Conservation (phyloP, 2,888 invertebrate genomes). For the Phengaris arion region DNA sequence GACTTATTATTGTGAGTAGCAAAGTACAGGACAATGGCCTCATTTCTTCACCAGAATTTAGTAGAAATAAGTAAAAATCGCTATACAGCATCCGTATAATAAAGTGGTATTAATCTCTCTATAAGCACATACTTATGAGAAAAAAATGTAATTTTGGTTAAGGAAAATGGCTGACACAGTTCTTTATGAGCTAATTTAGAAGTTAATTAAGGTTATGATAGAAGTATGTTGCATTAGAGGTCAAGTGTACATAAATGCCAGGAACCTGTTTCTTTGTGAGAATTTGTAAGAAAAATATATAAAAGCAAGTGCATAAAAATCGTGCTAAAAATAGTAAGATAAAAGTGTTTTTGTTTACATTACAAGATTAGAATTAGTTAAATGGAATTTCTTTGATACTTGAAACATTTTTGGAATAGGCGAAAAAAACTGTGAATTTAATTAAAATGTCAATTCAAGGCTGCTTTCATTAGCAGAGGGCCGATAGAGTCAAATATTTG, state of each 20-base stretch:
- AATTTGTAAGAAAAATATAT: background rate
- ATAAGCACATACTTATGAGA: background rate
- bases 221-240: background rate
- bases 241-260: background rate
- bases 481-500: background rate
- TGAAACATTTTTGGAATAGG: constrained; percentile 5
- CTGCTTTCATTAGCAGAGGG: background rate
- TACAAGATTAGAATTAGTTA: background rate
- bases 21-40: too few relatives aligned
- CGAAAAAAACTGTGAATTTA: background rate
- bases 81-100: background rate
- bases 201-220: background rate
- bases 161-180: background rate
- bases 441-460: background rate
- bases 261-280: background rate
- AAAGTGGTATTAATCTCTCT: background rate
- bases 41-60: background rate
- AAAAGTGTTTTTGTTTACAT: background rate
- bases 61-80: background rate
- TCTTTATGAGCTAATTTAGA: background rate
- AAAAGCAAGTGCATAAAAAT: background rate
- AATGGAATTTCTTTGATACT: constrained; percentile 17
- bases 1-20: too few relatives aligned
- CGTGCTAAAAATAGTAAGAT: background rate
- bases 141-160: background rate